Evolutionary conservation across 2,113 vertebrate genomes (phyloP), one percentile per base, ranked within the genome.

Genomic region (Acanthisitta chloris): DNA sequence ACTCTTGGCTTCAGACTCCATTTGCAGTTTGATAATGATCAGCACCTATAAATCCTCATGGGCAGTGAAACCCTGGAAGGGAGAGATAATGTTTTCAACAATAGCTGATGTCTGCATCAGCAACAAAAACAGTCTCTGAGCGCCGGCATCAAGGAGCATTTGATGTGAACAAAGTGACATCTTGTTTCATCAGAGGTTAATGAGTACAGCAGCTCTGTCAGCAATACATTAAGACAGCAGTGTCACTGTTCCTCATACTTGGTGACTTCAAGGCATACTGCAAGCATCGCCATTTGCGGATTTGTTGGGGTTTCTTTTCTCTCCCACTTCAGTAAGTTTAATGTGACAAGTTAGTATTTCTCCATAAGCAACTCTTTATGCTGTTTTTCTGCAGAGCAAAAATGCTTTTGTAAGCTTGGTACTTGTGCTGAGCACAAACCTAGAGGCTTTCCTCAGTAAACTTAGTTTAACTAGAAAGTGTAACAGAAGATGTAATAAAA

Each of bases 141-240:
- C 74, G 19, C 72, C 88, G 85, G 81, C 90, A 96, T 86, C 90
- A 95, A 96, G 93, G 59, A 93, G 55, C 82, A 90, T 95, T 96
- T 96, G 96, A 96, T 94, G 93, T 96, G 96, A 96, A 93, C 92
- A 94, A 94, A 97, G 94, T 95, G 96, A 95, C 90, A 96, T 94
- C 88, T 90, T 93, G 91, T 97, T 96, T 97, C 94, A 95, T 90
- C 93, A 95, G 88, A 96, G 93, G 88, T 95, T 97, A 96, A 97
- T 90, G 93, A 96, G 90, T 88, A 94, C 87, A 97, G 85, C 90
- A 94, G 78, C 94, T 96, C 90, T 96, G 93, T 96, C 95, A 96
- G 92, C 93, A 94, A 81, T 86, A 78, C 79, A 88, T 95, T 87
- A 83, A 93, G 96, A 95, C 90, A 94, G 94, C 74, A 93, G 51